These are phyloP conservation scores for Strix uralensis DNA, from an alignment of 2,113 vertebrate species.

Conservation along the genomic window DNA sequence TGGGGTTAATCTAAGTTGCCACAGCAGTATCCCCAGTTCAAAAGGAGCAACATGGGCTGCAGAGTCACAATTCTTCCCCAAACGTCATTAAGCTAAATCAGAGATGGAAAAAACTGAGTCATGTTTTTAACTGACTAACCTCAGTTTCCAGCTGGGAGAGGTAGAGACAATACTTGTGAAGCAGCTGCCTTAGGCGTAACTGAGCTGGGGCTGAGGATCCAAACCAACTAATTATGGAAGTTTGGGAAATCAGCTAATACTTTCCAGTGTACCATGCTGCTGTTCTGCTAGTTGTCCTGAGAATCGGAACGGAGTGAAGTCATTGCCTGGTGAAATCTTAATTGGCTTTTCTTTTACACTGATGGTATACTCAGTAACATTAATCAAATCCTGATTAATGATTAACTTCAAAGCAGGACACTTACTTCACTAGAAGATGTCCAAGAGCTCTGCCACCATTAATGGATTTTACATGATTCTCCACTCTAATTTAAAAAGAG, in stretches of 20 bases:
- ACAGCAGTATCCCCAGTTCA: not conserved
- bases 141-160: not conserved
- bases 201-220: not conserved
- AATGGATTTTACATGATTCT: not conserved
- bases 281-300: not conserved
- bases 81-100: not conserved
- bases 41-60: not conserved
- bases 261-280: not conserved
- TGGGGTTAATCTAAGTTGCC: not conserved
- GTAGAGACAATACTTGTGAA: not conserved
- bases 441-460: not conserved
- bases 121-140: not conserved
- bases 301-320: not conserved
- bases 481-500: not conserved
- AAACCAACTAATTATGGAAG: not conserved
- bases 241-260: not conserved
- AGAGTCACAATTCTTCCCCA: not conserved
- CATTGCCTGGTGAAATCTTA: not conserved
- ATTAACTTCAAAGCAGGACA: not conserved
- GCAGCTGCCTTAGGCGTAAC: not conserved
- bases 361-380: not conserved
- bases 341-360: not conserved
- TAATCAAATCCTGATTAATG: conserved; percentile 1
- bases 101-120: not conserved
- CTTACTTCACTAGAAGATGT: not conserved